Conservation (phyloP, 2,113 vertebrate species). For the Pedionomus torquatus region DNA sequence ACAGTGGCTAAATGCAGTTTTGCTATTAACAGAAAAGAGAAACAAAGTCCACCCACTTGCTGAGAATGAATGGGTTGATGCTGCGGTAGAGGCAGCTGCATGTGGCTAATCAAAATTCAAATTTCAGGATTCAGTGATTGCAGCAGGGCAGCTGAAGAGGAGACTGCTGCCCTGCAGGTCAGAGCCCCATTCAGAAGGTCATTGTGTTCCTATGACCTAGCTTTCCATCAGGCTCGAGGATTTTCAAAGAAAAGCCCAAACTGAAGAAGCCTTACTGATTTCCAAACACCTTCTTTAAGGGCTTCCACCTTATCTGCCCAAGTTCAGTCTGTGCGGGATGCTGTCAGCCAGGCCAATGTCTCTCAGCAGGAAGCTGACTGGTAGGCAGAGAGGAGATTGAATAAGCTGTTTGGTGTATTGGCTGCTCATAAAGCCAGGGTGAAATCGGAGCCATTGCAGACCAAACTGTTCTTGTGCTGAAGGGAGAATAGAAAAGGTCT, state of each 20-base stretch:
- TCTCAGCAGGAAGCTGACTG: background rate
- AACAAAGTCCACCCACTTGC: conserved; percentile 26
- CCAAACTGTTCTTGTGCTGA: background rate
- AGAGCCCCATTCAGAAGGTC: background rate
- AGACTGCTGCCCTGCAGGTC: background rate
- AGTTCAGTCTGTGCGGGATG: background rate
- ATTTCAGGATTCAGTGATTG: background rate
- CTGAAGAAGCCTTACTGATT: background rate
- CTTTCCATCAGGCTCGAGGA: background rate
- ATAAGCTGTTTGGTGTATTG: background rate
- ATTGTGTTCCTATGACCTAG: background rate
- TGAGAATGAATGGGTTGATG: conserved; percentile 18
- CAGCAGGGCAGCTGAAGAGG: background rate
- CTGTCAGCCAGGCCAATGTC: background rate
- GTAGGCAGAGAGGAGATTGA: background rate
- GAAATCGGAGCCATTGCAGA: background rate
- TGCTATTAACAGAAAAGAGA: conserved; percentile 32
- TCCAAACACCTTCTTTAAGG: background rate
- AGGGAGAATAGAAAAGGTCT: background rate
- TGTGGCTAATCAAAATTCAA: background rate
- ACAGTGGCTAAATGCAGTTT: conserved; percentile 1
- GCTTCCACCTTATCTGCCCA: background rate
- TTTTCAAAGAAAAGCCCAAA: background rate
- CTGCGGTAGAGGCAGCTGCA: background rate
- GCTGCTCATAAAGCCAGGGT: background rate